Evolutionary conservation across 1,140 invertebrate genomes (phyloP), one percentile per base, ranked within the genome.

Genomic region (Thereuonema tuberculata): DNA sequence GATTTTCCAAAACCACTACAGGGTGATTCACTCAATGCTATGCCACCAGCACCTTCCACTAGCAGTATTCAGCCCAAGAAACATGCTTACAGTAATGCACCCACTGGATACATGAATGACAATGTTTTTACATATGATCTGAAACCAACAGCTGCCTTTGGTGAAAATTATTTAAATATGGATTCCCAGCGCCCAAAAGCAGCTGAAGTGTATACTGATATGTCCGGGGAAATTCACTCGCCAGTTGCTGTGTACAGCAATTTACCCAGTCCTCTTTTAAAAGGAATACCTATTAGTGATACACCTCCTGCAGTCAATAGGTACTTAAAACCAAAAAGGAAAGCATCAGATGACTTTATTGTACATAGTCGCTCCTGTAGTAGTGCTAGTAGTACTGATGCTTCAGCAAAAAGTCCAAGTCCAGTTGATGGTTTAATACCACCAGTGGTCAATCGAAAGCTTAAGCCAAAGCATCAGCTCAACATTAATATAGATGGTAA

Each of bases 381-480:
- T 58, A 37, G 20, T 49, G 29, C 31, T 17, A 58, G 29, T 49
- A 48, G 20, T 25, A 48, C 23, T 24, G 46, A 58, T 58, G 21
- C 2, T 3, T 29, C 57, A 3, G 37, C 20, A 5, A 25, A 58
- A 26, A 48, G 20, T 31, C 27, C 23, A 21, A 37, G 20, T n/a
- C 59, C 37, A 5, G 2, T 56, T 23, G 28, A 60, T 3, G 28
- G 23, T 46, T 52, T 60, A 52, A 23, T 60, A n/a, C 85, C 87
- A 9, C 86, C 86, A 2, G 76, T 77, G 9, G 84, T 89, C 27
- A 84, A 91, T 68, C 76, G 88, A 15, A 82, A 82, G 48, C 74
- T 91, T 1, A 93, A 93, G 70, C 89, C 89, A 60, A 68, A 69
- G 47, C 20, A 81, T 77, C n/a, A n/a, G n/a, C n/a, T n/a, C n/a